Evolutionary conservation across 2,888 invertebrate genomes (phyloP), one percentile per base, ranked within the genome.

Genomic region (Harpalus rubripes): DNA sequence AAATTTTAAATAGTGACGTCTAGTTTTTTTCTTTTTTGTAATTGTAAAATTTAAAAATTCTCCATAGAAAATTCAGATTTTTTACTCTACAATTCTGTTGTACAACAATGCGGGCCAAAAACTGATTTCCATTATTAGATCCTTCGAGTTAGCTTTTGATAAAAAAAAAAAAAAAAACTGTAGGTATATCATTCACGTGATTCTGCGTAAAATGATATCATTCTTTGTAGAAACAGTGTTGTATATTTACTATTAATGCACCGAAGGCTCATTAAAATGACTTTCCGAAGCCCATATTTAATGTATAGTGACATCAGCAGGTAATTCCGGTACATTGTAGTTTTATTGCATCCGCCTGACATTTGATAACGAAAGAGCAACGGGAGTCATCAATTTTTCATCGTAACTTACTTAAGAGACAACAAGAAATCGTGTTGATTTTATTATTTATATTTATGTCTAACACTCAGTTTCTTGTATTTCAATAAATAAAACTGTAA

Each of bases 391-490:
- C 16, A 74, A 44, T 74, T 74, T 74, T 74, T 10, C 10, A 44
- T 74, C 26, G 16, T 5, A 74, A 44, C 72, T 74, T 74, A 74
- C 15, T 74, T 52, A 74, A 44, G 39, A n/a, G 44, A 7, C 72
- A 41, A 74, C 41, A 15, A 4, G 44, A 74, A 44, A 41, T 74
- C 52, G 18, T 74, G 72, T 74, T 74, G 72, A 52, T 18, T 74
- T 44, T 74, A 74, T 74, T 74, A 74, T 74, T 74, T 74, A 74
- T 74, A 74, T 74, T 74, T 74, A 74, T 41, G 15, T 74, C 68
- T 10, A 74, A 74, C 41, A 74, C 44, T 44, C 41, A 32, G 18
- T 74, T 74, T 74, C 72, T 44, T 32, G 72, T 39, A 16, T 74
- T 52, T 44, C 3, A 74, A 74, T 44, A 74, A 74, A 44, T 74